These are phyloP conservation scores for Pteropus rufus DNA, from an alignment of 2,797 vertebrate genomes.

Conservation along the genomic window DNA sequence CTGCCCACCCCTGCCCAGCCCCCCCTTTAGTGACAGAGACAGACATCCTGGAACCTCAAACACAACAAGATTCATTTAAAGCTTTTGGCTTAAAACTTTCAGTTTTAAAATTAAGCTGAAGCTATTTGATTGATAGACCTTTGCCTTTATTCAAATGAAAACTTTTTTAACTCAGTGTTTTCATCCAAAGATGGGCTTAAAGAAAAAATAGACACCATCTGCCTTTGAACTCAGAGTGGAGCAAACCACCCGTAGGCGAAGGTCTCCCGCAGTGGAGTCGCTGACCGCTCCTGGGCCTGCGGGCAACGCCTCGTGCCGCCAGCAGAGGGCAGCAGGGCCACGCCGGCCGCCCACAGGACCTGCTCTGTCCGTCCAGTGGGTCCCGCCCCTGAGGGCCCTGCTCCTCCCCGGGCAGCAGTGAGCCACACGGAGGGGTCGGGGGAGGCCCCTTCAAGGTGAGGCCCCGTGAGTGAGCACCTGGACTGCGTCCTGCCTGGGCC, in stretches of 20 bases:
- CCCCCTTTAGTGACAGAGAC: rapidly evolving
- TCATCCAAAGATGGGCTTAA: background rate
- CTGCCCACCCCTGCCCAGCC: background rate
- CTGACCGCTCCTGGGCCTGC: background rate
- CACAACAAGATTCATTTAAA: too few species aligned
- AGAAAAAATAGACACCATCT: background rate
- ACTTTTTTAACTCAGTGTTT: background rate
- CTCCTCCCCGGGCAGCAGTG: background rate
- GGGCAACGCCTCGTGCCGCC: background rate
- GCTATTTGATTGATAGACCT: background rate
- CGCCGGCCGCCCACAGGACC: too few species aligned
- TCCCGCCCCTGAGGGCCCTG: background rate
- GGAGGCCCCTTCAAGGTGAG: background rate
- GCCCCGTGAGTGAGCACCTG: background rate
- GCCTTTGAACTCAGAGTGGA: background rate
- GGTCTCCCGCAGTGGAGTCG: rapidly evolving
- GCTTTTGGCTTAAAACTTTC: background rate
- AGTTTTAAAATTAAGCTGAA: background rate
- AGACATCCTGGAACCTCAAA: background rate
- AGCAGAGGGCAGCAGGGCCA: constrained; percentile 39
- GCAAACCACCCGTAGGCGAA: background rate
- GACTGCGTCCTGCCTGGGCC: background rate
- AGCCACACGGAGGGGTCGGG: background rate
- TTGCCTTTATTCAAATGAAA: background rate
- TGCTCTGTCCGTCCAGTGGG: background rate